A percentile compares a stretch with the other conserved stretches of the same genome.
Evolutionary conservation across 2,888 invertebrate genomes (phyloP).

Genomic region (Trachelus iudaicus): DNA sequence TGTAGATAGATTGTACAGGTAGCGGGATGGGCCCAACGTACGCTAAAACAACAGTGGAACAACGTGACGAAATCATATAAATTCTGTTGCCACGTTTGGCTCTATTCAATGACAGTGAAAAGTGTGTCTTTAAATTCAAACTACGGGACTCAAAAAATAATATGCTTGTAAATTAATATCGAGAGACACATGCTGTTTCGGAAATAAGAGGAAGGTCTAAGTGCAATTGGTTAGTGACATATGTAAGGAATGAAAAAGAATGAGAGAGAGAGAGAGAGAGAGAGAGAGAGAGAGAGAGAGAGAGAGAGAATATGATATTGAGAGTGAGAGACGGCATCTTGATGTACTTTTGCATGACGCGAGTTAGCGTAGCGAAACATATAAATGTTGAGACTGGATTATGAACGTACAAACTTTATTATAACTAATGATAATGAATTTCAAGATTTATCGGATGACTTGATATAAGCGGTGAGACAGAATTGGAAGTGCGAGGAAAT

Average conservation of each 20-base stretch:
- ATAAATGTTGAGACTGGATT: constrained; percentile 53
- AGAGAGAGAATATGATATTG: neutral
- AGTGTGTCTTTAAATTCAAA: neutral
- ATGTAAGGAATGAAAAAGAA: neutral
- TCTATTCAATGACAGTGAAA: neutral
- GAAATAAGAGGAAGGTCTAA: neutral
- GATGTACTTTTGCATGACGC: constrained; percentile 23
- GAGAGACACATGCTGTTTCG: neutral
- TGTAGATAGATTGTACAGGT: neutral
- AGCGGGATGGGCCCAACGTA: neutral
- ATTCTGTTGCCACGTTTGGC: too few relatives aligned
- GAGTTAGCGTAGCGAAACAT: constrained; percentile 29
- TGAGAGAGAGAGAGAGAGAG: neutral
- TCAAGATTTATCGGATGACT: constrained; percentile 15
- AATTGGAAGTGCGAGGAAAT: neutral
- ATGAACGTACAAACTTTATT: constrained; percentile 51
- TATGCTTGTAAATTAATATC: neutral
- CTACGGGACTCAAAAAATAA: neutral
- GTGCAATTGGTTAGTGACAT: neutral
- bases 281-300: neutral
- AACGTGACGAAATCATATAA: too few relatives aligned
- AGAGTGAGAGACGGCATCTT: neutral
- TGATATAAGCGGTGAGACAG: neutral
- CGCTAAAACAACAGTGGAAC: neutral
- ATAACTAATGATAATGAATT: constrained; percentile 18